These are phyloP conservation scores for Heterohyrax brucei DNA, from an alignment of 2,797 vertebrate species.

Conservation along the genomic window DNA sequence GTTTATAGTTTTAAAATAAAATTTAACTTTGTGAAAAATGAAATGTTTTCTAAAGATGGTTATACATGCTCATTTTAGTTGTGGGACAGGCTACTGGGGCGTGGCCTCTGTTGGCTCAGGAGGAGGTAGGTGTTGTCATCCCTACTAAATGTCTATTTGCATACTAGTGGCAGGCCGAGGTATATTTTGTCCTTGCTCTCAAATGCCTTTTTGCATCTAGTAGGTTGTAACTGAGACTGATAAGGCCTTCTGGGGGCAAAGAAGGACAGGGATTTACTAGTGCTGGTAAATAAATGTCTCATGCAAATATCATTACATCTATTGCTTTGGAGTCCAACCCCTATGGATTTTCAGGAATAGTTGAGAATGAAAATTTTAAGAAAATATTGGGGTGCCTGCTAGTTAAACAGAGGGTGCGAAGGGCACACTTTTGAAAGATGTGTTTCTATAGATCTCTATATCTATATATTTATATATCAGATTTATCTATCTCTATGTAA, in stretches of 20 bases:
- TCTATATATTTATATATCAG: too few species aligned
- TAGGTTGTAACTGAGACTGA: background rate
- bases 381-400: slow-evolving; percentile 28
- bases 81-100: background rate
- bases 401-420: background rate
- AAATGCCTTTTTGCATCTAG: background rate
- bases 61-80: background rate
- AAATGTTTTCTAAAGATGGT: background rate
- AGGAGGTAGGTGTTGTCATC: background rate
- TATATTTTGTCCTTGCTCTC: background rate
- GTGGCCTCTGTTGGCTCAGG: background rate
- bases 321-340: background rate
- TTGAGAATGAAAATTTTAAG: background rate
- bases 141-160: background rate
- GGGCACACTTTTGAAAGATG: slow-evolving; percentile 20
- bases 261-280: background rate
- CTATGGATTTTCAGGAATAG: slow-evolving; percentile 47
- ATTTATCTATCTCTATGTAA: too few species aligned
- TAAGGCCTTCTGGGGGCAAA: background rate
- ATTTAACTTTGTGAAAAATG: slow-evolving; percentile 51
- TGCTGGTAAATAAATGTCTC: background rate
- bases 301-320: background rate
- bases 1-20: slow-evolving; percentile 1
- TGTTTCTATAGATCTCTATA: background rate
- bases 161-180: background rate